phyloP scores from a whole-genome alignment of 2,888 invertebrate species.

The Cerceris ruficornis region DNA sequence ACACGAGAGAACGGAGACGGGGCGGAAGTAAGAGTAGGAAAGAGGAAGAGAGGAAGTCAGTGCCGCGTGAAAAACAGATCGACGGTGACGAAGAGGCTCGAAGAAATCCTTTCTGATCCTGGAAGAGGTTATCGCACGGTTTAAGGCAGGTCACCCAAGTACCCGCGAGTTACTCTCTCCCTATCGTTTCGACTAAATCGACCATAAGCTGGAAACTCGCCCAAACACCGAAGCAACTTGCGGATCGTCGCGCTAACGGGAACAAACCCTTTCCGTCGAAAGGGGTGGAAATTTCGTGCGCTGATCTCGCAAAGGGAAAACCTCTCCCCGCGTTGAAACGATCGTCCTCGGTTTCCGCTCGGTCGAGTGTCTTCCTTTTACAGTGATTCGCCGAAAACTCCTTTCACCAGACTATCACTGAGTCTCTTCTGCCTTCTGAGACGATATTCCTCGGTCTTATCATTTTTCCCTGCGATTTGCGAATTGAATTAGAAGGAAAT shows the following conservation, averaged over 20 bases:
- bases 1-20: too few relatives aligned
- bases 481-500: slow-evolving; percentile 3
- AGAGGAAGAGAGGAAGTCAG: too few relatives aligned
- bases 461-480: not conserved
- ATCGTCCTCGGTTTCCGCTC: not conserved
- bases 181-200: slow-evolving; percentile 39
- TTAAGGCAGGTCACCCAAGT: slow-evolving; percentile 21
- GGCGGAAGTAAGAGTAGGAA: too few relatives aligned
- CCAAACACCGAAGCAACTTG: slow-evolving; percentile 2
- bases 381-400: not conserved
- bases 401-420: not conserved
- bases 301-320: not conserved
- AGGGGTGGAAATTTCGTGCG: not conserved
- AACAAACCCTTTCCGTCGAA: not conserved
- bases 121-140: slow-evolving; percentile 35
- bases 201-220: slow-evolving; percentile 37
- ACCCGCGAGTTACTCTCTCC: slow-evolving; percentile 53
- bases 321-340: not conserved
- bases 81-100: slow-evolving; percentile 34
- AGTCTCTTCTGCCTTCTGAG: not conserved
- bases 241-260: slow-evolving; percentile 11
- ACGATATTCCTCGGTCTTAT: not conserved
- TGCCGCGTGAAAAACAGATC: slow-evolving; percentile 16
- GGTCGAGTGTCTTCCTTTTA: not conserved
- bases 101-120: slow-evolving; percentile 43